Conservation (phyloP, 2,797 vertebrate species). For the Phrynocephalus forsythii region DNA sequence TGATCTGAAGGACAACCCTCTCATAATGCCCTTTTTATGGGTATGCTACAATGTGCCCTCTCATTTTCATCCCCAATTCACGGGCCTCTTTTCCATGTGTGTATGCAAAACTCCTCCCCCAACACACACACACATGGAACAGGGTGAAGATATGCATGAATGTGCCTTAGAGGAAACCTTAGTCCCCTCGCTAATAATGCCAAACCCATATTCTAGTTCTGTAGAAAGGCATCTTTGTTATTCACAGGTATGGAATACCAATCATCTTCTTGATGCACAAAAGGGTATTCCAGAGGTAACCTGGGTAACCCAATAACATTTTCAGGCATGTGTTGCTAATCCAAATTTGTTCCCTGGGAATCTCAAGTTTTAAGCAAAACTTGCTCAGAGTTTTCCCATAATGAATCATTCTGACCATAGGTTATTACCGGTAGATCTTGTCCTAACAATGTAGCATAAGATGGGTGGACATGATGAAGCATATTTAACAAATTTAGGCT, state of each 20-base stretch:
- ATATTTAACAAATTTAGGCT: conserved; percentile 6
- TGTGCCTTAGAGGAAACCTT: too few species aligned
- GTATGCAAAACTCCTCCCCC: too few species aligned
- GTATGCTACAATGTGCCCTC: too few species aligned
- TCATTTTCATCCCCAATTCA: too few species aligned
- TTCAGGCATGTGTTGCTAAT: background rate
- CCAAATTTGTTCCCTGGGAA: background rate
- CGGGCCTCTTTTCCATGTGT: too few species aligned
- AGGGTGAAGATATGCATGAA: too few species aligned
- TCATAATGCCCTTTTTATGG: background rate
- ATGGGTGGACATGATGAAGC: background rate
- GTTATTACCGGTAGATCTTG: background rate
- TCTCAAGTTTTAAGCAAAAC: background rate
- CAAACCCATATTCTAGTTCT: background rate
- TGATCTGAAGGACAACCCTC: background rate
- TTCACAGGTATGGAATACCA: background rate
- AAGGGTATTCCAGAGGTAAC: background rate
- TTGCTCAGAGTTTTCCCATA: background rate
- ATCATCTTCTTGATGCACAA: background rate
- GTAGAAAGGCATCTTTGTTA: background rate
- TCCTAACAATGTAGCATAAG: background rate
- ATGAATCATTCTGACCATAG: background rate
- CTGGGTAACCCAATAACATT: background rate
- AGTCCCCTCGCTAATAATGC: background rate
- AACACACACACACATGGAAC: too few species aligned